Conservation (phyloP, 2,888 invertebrate species). For the Acrocyrtus sp. region DNA sequence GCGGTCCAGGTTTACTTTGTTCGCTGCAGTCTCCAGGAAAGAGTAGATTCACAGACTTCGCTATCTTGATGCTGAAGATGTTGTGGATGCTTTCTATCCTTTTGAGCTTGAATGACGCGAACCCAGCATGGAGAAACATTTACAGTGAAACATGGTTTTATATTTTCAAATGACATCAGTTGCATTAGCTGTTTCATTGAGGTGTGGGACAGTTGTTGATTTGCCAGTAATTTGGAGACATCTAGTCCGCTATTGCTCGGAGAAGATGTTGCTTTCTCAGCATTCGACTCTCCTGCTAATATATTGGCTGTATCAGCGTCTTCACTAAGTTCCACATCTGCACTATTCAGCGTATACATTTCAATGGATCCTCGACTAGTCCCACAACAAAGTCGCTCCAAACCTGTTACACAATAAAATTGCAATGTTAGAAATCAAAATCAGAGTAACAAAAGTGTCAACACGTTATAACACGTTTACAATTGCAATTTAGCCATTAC, state of each 20-base stretch:
- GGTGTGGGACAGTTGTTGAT: slow-evolving; percentile 36
- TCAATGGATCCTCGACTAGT: slow-evolving; percentile 83
- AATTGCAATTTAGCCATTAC: slow-evolving; percentile 63
- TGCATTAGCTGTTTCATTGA: slow-evolving; percentile 73
- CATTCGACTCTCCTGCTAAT: slow-evolving; percentile 53
- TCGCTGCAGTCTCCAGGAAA: slow-evolving; percentile 78
- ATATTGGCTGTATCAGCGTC: slow-evolving; percentile 65
- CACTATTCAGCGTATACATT: slow-evolving; percentile 75
- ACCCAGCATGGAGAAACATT: slow-evolving; percentile 95
- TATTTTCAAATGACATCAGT: slow-evolving; percentile 80
- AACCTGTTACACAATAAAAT: slow-evolving; percentile 70
- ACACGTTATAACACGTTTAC: slow-evolving; percentile 14
- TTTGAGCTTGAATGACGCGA: slow-evolving; percentile 90
- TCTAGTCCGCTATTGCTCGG: slow-evolving; percentile 5
- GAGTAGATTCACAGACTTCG: slow-evolving; percentile 64
- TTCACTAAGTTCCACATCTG: slow-evolving; percentile 79
- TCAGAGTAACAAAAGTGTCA: slow-evolving; percentile 14
- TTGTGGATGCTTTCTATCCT: slow-evolving; percentile 88
- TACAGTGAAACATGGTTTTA: slow-evolving; percentile 79
- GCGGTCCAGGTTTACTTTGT: slow-evolving; percentile 58
- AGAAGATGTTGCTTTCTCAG: slow-evolving; percentile 41
- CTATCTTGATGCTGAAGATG: slow-evolving; percentile 72
- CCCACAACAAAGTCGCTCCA: slow-evolving; percentile 86
- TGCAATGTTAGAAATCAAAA: no score
- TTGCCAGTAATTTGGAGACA: slow-evolving; percentile 39